Percentiles rank a stretch among this genome's conserved stretches.
These are phyloP conservation scores for Oeneis ivallda DNA, from an alignment of 2,888 invertebrate genomes.

Conservation along the genomic window DNA sequence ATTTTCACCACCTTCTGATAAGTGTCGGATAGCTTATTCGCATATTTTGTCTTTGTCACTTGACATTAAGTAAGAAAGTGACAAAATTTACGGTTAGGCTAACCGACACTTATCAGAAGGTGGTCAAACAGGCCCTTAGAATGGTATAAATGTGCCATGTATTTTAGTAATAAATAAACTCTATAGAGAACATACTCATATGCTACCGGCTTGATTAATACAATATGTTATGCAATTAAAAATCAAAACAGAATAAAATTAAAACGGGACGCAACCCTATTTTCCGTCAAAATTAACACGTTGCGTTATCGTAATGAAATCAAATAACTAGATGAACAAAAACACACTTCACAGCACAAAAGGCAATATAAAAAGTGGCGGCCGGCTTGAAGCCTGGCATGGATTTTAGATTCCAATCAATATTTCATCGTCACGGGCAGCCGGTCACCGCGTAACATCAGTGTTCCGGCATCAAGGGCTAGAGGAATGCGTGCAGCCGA, in stretches of 20 bases:
- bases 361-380: conserved; percentile 52
- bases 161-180: too few species aligned
- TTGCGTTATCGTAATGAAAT: conserved; percentile 28
- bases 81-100: too few species aligned
- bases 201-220: neutral
- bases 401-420: conserved; percentile 66
- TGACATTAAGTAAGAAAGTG: too few species aligned
- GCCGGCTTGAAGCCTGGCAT: conserved; percentile 36
- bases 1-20: too few species aligned
- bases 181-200: too few species aligned
- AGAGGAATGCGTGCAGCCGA: conserved; percentile 37
- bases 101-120: too few species aligned
- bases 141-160: too few species aligned
- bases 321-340: conserved; percentile 28
- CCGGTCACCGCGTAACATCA: conserved; percentile 60
- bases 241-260: neutral
- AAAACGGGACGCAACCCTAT: conserved; percentile 25
- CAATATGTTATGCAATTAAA: neutral
- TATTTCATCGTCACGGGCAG: conserved; percentile 67
- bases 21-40: too few species aligned
- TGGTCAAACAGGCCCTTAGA: too few species aligned
- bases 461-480: conserved; percentile 43
- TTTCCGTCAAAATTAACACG: conserved; percentile 26
- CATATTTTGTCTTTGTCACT: too few species aligned
- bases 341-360: conserved; percentile 47